Percentiles rank a stretch among this genome's conserved stretches.
These are phyloP conservation scores for Perdita meconis DNA, from an alignment of 2,888 invertebrate genomes.

Conservation along the genomic window DNA sequence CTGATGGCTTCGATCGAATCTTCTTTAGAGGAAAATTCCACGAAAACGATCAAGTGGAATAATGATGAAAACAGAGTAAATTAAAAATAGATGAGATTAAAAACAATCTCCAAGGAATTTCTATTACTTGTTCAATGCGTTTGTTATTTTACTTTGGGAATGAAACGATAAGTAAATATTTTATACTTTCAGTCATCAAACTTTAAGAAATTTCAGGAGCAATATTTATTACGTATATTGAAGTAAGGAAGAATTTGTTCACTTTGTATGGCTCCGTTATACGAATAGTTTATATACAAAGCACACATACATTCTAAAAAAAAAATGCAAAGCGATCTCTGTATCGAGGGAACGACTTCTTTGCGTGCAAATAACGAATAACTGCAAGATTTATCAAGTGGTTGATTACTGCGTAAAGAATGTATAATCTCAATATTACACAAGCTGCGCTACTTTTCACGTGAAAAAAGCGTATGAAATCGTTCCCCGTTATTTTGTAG, in stretches of 20 bases:
- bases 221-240: too few relatives aligned
- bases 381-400: slow-evolving; percentile 20
- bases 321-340: slow-evolving; percentile 17
- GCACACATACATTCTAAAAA: neutral
- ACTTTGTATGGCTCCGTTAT: too few relatives aligned
- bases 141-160: too few relatives aligned
- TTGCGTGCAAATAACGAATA: slow-evolving; percentile 30
- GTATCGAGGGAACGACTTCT: slow-evolving; percentile 12
- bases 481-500: slow-evolving; percentile 26
- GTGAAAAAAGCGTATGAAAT: slow-evolving; percentile 40
- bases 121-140: too few relatives aligned
- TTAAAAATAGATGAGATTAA: too few relatives aligned
- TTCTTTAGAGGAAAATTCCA: neutral
- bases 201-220: too few relatives aligned
- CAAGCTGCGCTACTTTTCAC: slow-evolving; percentile 39
- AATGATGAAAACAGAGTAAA: neutral
- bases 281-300: too few relatives aligned
- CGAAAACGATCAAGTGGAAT: neutral
- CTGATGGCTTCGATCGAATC: neutral
- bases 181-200: too few relatives aligned
- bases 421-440: slow-evolving; percentile 28
- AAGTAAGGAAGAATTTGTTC: too few relatives aligned
- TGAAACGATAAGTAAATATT: too few relatives aligned
- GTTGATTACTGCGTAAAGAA: slow-evolving; percentile 30
- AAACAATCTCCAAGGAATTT: too few relatives aligned